Evolutionary conservation across 2,797 vertebrate genomes (phyloP).

Genomic region (Chaenodraco wilsoni): DNA sequence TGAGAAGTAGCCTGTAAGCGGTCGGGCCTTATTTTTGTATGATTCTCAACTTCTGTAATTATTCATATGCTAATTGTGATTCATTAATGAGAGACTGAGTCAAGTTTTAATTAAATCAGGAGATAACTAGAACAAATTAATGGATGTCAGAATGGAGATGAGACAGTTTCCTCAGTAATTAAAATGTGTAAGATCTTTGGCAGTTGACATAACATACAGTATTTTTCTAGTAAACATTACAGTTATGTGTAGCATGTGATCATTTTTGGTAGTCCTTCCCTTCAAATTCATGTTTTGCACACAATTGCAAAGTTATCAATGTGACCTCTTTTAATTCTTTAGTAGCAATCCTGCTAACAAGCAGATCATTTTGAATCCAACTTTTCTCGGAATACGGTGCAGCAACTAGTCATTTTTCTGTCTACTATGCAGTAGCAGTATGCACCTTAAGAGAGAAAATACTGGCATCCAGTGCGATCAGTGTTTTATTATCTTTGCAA

Average conservation of each 20-base stretch:
- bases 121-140: constrained; percentile 17
- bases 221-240: too few relatives aligned
- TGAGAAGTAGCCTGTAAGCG: constrained; percentile 17
- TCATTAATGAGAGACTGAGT: constrained; percentile 22
- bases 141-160: background rate
- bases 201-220: background rate
- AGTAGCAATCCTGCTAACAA: background rate
- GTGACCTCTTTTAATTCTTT: background rate
- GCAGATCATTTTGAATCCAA: background rate
- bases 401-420: too few relatives aligned
- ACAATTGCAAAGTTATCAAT: background rate
- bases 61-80: constrained; percentile 32
- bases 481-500: too few relatives aligned
- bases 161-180: background rate
- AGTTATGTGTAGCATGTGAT: too few relatives aligned
- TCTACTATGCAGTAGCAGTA: background rate
- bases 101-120: constrained; percentile 28
- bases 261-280: too few relatives aligned
- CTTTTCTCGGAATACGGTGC: too few relatives aligned
- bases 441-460: background rate
- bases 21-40: constrained; percentile 30
- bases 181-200: background rate
- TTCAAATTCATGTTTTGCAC: background rate
- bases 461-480: background rate
- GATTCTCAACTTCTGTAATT: constrained; percentile 39